Base-by-base conservation (phyloP, 2,113 vertebrate species). In the Aphyosemion australe region DNA sequence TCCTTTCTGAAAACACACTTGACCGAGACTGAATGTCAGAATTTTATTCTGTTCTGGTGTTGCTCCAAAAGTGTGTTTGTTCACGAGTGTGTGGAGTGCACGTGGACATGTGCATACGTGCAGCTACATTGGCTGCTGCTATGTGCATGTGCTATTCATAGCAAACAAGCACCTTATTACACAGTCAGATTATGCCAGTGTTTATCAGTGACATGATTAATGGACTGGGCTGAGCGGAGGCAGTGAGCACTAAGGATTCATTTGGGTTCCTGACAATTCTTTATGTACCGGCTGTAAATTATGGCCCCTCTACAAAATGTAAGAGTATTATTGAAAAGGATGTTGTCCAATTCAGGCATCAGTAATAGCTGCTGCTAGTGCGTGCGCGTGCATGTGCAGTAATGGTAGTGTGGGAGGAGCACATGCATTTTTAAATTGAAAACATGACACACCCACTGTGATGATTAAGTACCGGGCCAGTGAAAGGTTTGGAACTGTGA, bases 371-470 rank as follows among this genome's bases (percentile, higher is more conserved):
- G 16, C 53, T 12, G 60, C 57, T 32, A 67, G 47, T 69, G 61
- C 65, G 48, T 59, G 58, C 60, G 31, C 63, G 50, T 73, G 41
- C 19, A 20, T 73, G 51, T 64, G 31, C 49, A 73, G 53, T 74
- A 60, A 78, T 63, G 48, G 73, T 41, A 16, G 79, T 79, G 81
- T 87, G 76, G 83, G 81, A 79, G 83, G 79, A 80, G 80, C 65
- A 54, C 74, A 73, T 87, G 82, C 87, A 90, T 87, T 87, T 86
- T 86, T 86, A 82, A 86, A 90, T 86, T 85, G 80, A 87, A 88
- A 86, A 82, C 87, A 88, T 84, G 85, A 85, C 84, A 86, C 82
- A 74, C 74, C 74, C 60, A 43, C 72, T 45, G 77, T 67, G 74
- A 77, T 84, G 85, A 88, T 85, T 82, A 86, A 87, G 80, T 74